Evolutionary conservation across 2,888 invertebrate genomes (phyloP).

Genomic region (Lymantria monacha): DNA sequence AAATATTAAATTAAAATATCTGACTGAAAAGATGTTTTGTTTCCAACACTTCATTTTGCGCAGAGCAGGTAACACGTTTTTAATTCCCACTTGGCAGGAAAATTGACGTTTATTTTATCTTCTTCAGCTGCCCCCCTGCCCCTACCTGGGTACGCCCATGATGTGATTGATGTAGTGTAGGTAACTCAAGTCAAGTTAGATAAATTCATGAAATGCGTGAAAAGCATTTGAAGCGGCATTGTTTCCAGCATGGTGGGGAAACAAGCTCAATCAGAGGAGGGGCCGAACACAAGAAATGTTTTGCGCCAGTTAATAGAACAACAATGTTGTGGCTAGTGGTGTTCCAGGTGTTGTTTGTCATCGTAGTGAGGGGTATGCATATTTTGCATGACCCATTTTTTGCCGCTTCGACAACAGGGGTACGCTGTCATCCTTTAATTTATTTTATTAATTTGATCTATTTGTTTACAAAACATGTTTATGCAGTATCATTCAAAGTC

Average conservation of each 20-base stretch:
- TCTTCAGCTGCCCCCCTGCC: too few relatives aligned
- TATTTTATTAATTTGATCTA: not conserved
- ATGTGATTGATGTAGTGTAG: too few relatives aligned
- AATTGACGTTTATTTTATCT: too few relatives aligned
- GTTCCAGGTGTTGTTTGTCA: conserved; percentile 40
- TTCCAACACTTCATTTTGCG: too few relatives aligned
- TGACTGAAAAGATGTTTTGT: too few relatives aligned
- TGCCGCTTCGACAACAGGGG: conserved; percentile 37
- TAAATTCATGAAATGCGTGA: conserved; percentile 6
- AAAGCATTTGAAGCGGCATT: conserved; percentile 10
- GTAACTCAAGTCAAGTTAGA: too few relatives aligned
- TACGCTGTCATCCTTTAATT: conserved; percentile 19
- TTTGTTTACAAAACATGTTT: too few relatives aligned
- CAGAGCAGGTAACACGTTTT: too few relatives aligned
- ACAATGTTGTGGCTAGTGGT: conserved; percentile 63
- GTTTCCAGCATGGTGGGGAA: conserved; percentile 5
- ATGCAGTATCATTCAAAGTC: too few relatives aligned
- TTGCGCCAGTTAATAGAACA: conserved; percentile 36
- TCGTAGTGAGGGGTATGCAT: conserved; percentile 47
- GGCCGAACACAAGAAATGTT: conserved; percentile 9
- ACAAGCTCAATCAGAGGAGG: conserved; percentile 10
- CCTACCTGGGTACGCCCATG: too few relatives aligned
- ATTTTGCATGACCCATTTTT: conserved; percentile 41
- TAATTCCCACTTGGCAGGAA: too few relatives aligned
- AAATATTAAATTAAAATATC: too few relatives aligned